Percentiles rank a stretch among this genome's conserved stretches.
Evolutionary conservation across 2,113 vertebrate genomes (phyloP).

Genomic region (Notothenia coriiceps): DNA sequence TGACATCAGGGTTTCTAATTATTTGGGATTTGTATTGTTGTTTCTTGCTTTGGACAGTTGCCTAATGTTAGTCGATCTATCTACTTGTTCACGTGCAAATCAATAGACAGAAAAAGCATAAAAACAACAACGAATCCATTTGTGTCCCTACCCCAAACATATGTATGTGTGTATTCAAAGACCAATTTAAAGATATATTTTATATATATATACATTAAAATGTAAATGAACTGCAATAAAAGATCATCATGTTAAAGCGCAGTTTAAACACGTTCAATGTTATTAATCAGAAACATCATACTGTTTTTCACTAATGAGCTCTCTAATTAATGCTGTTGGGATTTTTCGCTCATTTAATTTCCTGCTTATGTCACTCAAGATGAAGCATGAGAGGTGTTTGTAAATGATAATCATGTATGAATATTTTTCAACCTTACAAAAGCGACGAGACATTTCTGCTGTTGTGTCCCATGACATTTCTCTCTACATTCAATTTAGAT

Average conservation of each 20-base stretch:
- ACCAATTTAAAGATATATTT: background rate
- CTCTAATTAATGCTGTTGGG: background rate
- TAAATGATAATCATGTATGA: background rate
- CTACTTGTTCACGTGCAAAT: too few relatives aligned
- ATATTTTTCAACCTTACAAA: background rate
- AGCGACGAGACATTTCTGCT: background rate
- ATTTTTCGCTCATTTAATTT: conserved; percentile 1
- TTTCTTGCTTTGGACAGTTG: too few relatives aligned
- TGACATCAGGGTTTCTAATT: too few relatives aligned
- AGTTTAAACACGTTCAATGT: background rate
- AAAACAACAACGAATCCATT: conserved; percentile 1
- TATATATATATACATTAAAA: too few relatives aligned
- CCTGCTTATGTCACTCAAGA: background rate
- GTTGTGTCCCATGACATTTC: background rate
- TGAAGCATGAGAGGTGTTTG: background rate
- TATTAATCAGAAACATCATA: background rate
- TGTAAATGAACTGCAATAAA: background rate
- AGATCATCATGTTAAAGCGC: too few relatives aligned
- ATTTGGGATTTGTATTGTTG: too few relatives aligned
- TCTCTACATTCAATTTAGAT: background rate
- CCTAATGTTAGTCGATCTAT: too few relatives aligned
- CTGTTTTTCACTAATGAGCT: conserved; percentile 5
- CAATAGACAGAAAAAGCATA: too few relatives aligned
- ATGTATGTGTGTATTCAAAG: background rate
- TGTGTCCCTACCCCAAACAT: background rate